Evolutionary conservation across 2,797 vertebrate species (phyloP), one percentile per base, ranked within the genome.

Genomic region (Prunella strophiata): DNA sequence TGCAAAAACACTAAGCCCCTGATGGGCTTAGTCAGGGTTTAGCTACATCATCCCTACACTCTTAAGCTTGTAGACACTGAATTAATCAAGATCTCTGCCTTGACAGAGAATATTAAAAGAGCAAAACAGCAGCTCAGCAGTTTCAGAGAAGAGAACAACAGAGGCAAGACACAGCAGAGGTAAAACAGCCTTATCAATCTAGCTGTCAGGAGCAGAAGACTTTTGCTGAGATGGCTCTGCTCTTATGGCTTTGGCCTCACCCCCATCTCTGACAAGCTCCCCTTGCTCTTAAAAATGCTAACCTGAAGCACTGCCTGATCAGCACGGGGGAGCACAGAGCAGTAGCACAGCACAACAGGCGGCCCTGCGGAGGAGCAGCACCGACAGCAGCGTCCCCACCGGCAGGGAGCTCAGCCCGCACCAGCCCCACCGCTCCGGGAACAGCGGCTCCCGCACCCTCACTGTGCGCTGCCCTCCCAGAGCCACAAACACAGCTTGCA

Each of bases 331-430:
- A 36, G 47, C 5, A 16, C 47, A 68, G 58, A 72, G 34, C 65
- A 34, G 34, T 11, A 58, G 22, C 19, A 59, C 18, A 11, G 25
- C 55, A 45, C 63, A 62, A 18, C n/a, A 5, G 3, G 0, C 0
- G 5, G 79, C 55, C 43, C 23, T 25, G 57, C 15, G 2, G 62
- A 79, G 54, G 45, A 84, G 58, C 30, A 18, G 11, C 1, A 0
- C 5, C 0, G 1, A 25, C 26, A 87, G 73, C 61, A 59, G 34
- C 6, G 0, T 12, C 32, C 30, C 25, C 32, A 12, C 21, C 8
- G 32, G 40, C 21, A 40, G 4, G 42, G 10, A 54, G n/a, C 7
- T 21, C 54, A 16, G 59, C 11, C 62, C 3, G 6, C 48, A 57
- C 38, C 47, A 47, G 30, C 13, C 9, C 51, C 1, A 3, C 21